Evolutionary conservation across 2,797 vertebrate genomes (phyloP).

Genomic region (Apodemus agrarius): DNA sequence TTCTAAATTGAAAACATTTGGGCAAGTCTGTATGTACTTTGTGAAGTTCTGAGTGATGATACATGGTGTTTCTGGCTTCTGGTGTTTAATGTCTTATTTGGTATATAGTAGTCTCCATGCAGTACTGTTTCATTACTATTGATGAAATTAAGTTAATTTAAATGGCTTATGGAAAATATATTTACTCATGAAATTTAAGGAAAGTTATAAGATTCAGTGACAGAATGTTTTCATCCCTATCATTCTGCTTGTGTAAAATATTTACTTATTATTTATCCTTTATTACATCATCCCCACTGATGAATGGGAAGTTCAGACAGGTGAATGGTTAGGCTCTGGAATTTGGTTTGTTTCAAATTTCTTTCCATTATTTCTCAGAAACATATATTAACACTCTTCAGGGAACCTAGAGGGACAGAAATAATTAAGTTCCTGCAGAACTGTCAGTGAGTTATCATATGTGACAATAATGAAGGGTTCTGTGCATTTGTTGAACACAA

Average conservation of each 20-base stretch:
- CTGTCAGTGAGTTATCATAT: not conserved
- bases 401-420: not conserved
- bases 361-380: not conserved
- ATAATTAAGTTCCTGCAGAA: not conserved
- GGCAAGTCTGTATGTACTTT: not conserved
- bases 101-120: not conserved
- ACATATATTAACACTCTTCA: not conserved
- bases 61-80: not conserved
- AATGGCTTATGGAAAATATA: not conserved
- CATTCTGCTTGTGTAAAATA: not conserved
- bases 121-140: not conserved
- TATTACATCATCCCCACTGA: not conserved
- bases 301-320: not conserved
- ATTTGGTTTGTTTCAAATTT: not conserved
- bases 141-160: conserved; percentile 11
- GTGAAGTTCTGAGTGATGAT: not conserved
- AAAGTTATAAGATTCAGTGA: not conserved
- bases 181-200: conserved; percentile 17
- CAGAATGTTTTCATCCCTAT: not conserved
- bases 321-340: not conserved
- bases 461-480: not conserved
- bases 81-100: not conserved
- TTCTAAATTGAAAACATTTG: not conserved
- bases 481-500: not conserved
- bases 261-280: not conserved